Evolutionary conservation across 92 coral and sea anemone species (phyloP).

Genomic region (Umimayanthus kanabou): DNA sequence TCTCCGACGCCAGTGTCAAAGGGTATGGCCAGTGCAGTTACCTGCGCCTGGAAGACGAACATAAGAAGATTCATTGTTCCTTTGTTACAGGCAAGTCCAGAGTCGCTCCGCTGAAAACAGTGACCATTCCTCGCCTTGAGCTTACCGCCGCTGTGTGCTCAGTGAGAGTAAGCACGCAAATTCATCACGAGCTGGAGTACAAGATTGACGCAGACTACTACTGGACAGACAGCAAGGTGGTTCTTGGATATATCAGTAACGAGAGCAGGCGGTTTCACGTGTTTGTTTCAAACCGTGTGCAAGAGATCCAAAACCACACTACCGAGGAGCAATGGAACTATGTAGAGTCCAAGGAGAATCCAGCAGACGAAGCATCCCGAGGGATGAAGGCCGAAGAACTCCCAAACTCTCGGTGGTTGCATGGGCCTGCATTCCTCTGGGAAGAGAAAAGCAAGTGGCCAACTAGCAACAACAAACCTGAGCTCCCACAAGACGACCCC

Average conservation of each 20-base stretch:
- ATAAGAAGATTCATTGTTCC: background rate
- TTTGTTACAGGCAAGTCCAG: constrained; percentile 35
- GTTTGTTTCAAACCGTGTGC: constrained; percentile 46
- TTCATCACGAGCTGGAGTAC: constrained; percentile 7
- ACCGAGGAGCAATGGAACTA: constrained; percentile 38
- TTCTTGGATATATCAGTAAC: constrained; percentile 36
- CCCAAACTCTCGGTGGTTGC: constrained; percentile 33
- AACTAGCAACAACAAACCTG: background rate
- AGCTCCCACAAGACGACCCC: constrained; percentile 24
- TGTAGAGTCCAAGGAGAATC: constrained; percentile 25
- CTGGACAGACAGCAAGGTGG: constrained; percentile 49
- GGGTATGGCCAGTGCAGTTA: constrained; percentile 40
- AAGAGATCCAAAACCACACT: constrained; percentile 34
- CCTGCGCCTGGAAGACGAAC: background rate
- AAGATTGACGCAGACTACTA: background rate
- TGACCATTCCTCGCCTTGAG: constrained; percentile 11
- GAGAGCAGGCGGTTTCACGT: constrained; percentile 46
- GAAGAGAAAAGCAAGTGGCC: constrained; percentile 24
- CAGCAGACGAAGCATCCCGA: constrained; percentile 35
- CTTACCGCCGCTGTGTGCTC: constrained; percentile 22
- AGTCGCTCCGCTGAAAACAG: constrained; percentile 45
- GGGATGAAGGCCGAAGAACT: constrained; percentile 43
- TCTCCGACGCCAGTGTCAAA: constrained; percentile 43
- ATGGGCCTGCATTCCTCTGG: constrained; percentile 44
- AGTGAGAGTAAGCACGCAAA: background rate